A percentile compares a stretch with the other conserved stretches of the same genome.
These are phyloP conservation scores for Listronotus bonariensis DNA, from an alignment of 1,140 invertebrate species.

Conservation along the genomic window DNA sequence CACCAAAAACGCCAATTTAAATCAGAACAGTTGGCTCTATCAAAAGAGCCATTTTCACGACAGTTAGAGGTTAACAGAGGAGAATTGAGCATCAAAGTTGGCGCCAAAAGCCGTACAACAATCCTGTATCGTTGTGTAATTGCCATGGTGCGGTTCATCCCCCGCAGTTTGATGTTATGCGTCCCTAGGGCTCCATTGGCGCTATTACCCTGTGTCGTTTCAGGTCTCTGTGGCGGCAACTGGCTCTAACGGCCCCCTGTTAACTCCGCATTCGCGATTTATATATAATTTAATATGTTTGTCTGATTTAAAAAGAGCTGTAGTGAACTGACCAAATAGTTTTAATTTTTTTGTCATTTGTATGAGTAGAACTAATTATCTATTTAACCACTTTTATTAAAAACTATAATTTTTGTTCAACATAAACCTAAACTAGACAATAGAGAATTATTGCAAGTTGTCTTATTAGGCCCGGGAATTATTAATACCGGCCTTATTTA, in stretches of 20 bases:
- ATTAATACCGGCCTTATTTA: no score
- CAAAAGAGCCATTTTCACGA: constrained; percentile 27
- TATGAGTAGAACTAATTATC: no score
- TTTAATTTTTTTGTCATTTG: no score
- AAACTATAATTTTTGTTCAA: no score
- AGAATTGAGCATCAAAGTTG: constrained; percentile 9
- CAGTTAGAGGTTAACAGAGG: constrained; percentile 24
- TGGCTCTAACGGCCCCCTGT: constrained; percentile 22
- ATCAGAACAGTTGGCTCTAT: constrained; percentile 32
- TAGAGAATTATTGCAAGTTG: no score
- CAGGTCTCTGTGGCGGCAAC: constrained; percentile 32
- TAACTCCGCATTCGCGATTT: constrained; percentile 35
- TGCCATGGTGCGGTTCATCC: constrained; percentile 45
- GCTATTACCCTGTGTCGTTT: constrained; percentile 50
- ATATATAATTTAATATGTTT: constrained; percentile 37
- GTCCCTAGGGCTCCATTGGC: constrained; percentile 50
- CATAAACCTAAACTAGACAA: no score
- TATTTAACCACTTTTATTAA: no score
- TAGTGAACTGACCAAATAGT: no score
- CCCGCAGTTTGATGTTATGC: constrained; percentile 50
- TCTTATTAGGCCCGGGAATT: no score
- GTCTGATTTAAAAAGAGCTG: neutral
- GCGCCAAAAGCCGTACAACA: constrained; percentile 16
- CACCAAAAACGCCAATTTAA: constrained; percentile 20
- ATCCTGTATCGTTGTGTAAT: constrained; percentile 49